phyloP scores from a whole-genome alignment of 2,113 vertebrate genomes.

The Onychostoma macrolepis region DNA sequence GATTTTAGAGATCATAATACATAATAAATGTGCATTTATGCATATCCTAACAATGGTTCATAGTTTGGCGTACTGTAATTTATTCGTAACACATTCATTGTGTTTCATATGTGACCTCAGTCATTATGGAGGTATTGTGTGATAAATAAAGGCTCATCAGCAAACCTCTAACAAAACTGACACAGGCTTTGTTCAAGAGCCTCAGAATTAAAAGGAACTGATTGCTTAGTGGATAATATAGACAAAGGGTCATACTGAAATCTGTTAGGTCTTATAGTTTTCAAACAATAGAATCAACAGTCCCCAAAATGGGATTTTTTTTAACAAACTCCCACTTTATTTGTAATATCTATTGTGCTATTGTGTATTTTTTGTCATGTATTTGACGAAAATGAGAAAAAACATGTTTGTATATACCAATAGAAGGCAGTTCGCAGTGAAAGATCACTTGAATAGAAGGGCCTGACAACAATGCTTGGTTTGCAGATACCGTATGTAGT shows the following conservation, averaged over 20 bases:
- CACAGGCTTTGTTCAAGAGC: not conserved
- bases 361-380: not conserved
- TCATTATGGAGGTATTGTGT: slow-evolving; percentile 11
- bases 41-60: not conserved
- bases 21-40: not conserved
- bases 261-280: not conserved
- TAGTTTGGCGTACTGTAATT: not conserved
- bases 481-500: slow-evolving; percentile 14
- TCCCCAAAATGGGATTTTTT: not conserved
- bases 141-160: slow-evolving; percentile 24
- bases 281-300: not conserved
- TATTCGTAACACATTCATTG: not conserved
- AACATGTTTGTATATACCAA: not conserved
- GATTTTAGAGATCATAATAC: not conserved
- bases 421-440: not conserved
- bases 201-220: slow-evolving; percentile 8
- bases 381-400: not conserved
- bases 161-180: not conserved
- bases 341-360: not conserved
- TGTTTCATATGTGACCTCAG: not conserved
- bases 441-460: not conserved
- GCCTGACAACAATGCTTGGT: not conserved
- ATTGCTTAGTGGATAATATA: slow-evolving; percentile 2
- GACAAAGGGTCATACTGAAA: slow-evolving; percentile 2
- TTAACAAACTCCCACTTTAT: not conserved